phyloP scores from a whole-genome alignment of 2,113 vertebrate species.

The Litocranius walleri region DNA sequence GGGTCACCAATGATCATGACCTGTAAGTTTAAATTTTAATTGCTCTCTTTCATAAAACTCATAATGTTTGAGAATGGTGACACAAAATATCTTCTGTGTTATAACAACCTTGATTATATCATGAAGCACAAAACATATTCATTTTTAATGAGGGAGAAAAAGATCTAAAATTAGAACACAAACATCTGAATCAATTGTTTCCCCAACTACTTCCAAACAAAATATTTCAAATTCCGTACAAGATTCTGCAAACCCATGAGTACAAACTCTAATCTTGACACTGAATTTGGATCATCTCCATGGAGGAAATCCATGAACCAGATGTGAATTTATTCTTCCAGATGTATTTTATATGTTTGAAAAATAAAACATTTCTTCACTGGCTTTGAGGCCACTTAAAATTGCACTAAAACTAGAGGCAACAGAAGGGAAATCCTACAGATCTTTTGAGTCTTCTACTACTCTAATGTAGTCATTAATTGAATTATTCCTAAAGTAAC shows the following conservation, averaged over 20 bases:
- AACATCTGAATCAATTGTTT: conserved; percentile 83
- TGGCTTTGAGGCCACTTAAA: conserved; percentile 42
- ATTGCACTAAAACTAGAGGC: conserved; percentile 20
- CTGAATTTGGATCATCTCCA: conserved; percentile 82
- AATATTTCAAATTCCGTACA: conserved; percentile 83
- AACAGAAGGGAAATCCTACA: conserved; percentile 42
- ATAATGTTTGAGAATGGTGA: conserved; percentile 62
- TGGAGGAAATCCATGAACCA: conserved; percentile 82
- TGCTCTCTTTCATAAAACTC: conserved; percentile 52
- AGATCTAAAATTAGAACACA: conserved; percentile 82
- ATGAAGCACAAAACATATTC: conserved; percentile 72
- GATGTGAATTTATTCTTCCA: conserved; percentile 82
- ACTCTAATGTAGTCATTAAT: background rate
- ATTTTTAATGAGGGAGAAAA: conserved; percentile 77
- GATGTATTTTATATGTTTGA: conserved; percentile 76
- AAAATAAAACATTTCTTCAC: conserved; percentile 57
- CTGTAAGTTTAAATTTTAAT: conserved; percentile 60
- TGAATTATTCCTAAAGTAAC: conserved; percentile 31
- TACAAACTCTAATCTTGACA: conserved; percentile 80
- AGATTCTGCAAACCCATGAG: conserved; percentile 81
- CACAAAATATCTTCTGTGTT: conserved; percentile 63
- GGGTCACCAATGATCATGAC: conserved; percentile 51
- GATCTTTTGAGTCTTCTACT: background rate
- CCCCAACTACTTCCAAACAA: conserved; percentile 80
- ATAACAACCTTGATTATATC: conserved; percentile 67